A percentile compares a stretch with the other conserved stretches of the same genome.
Evolutionary conservation across 2,113 vertebrate genomes (phyloP).

Genomic region (Epinephelus moara): DNA sequence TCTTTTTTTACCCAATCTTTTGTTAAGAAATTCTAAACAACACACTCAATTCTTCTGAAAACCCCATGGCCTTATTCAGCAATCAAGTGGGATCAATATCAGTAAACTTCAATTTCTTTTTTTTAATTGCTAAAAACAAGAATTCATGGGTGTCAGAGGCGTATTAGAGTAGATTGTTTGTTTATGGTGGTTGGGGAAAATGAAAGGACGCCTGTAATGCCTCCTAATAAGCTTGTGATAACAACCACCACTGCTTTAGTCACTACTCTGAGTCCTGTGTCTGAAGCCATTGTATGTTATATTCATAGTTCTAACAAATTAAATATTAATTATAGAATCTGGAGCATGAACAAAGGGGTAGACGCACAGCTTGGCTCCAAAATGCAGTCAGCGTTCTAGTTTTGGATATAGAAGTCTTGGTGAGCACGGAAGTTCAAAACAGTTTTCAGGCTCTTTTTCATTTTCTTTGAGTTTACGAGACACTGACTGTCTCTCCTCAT

Average conservation of each 20-base stretch:
- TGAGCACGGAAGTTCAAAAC: slow-evolving; percentile 20
- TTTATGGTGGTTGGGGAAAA: slow-evolving; percentile 24
- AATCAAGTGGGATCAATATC: slow-evolving; percentile 9
- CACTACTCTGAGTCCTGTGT: slow-evolving; percentile 17
- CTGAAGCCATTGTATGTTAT: slow-evolving; percentile 44
- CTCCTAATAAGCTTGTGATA: slow-evolving; percentile 43
- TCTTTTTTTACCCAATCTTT: not conserved
- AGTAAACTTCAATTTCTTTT: slow-evolving; percentile 1
- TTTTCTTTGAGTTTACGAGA: slow-evolving; percentile 7
- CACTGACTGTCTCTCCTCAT: not conserved
- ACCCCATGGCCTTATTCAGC: not conserved
- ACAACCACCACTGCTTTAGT: slow-evolving; percentile 40
- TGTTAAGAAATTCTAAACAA: not conserved
- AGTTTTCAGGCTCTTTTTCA: not conserved
- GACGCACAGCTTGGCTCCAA: slow-evolving; percentile 36
- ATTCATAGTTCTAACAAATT: slow-evolving; percentile 51
- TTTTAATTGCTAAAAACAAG: slow-evolving; percentile 6
- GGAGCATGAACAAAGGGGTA: slow-evolving; percentile 57
- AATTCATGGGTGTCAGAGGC: not conserved
- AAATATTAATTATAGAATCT: slow-evolving; percentile 68
- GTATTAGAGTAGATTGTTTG: slow-evolving; percentile 11
- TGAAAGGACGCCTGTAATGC: slow-evolving; percentile 30
- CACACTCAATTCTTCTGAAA: slow-evolving; percentile 5
- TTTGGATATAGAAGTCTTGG: slow-evolving; percentile 24
- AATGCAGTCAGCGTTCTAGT: slow-evolving; percentile 32